These are phyloP conservation scores for Falco rusticolus DNA, from an alignment of 2,797 vertebrate species.

Conservation along the genomic window DNA sequence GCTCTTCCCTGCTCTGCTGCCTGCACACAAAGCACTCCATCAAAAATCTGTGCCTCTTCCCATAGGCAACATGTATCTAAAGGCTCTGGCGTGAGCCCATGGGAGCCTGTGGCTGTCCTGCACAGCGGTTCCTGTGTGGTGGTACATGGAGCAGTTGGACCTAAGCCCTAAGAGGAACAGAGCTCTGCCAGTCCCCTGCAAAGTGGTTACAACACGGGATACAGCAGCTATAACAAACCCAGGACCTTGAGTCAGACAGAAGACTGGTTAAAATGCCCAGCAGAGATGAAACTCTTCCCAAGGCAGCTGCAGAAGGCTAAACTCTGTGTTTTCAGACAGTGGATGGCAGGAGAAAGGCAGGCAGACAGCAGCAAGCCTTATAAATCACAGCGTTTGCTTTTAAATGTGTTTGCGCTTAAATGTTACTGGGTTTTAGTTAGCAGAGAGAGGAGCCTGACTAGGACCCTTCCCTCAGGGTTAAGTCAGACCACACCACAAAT, in stretches of 20 bases:
- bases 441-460: not conserved
- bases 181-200: not conserved
- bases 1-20: not conserved
- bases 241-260: not conserved
- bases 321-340: not conserved
- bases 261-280: not conserved
- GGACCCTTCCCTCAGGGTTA: not conserved
- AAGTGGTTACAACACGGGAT: fast-evolving
- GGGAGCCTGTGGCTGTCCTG: not conserved
- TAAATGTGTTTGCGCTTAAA: not conserved
- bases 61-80: not conserved
- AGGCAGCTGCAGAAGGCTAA: not conserved
- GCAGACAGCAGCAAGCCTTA: not conserved
- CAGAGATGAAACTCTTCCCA: not conserved
- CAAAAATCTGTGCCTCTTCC: not conserved
- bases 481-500: not conserved
- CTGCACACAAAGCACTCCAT: not conserved
- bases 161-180: fast-evolving
- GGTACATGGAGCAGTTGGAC: not conserved
- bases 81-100: not conserved
- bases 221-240: not conserved
- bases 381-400: not conserved
- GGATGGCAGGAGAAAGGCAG: not conserved
- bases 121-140: not conserved
- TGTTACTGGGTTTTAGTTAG: not conserved